Conservation (phyloP, 2,113 vertebrate species). For the Callocephalon fimbriatum region DNA sequence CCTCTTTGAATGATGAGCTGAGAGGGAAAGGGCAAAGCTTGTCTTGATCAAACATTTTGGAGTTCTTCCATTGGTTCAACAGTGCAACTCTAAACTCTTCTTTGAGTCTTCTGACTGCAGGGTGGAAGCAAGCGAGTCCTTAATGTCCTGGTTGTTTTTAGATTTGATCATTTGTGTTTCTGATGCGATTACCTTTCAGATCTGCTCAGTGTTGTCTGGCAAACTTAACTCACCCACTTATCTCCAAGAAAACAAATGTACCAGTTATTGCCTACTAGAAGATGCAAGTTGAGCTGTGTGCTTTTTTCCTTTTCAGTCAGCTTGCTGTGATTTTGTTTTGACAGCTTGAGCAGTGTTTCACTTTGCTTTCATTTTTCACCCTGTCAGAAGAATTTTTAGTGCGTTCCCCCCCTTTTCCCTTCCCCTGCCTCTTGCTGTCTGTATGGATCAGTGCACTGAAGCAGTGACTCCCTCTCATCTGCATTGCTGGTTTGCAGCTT, state of each 20-base stretch:
- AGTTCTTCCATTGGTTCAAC: neutral
- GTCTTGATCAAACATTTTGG: neutral
- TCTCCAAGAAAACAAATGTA: slow-evolving; percentile 12
- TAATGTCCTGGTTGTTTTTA: neutral
- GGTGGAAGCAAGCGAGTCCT: neutral
- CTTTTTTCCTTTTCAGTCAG: neutral
- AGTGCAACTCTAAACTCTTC: neutral
- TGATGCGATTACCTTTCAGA: slow-evolving; percentile 14
- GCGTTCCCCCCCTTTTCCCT: neutral
- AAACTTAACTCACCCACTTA: neutral
- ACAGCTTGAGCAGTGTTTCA: slow-evolving; percentile 60
- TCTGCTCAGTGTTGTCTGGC: neutral
- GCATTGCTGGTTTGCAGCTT: neutral
- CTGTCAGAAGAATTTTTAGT: slow-evolving; percentile 57
- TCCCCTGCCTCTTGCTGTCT: slow-evolving; percentile 4
- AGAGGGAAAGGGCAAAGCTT: neutral
- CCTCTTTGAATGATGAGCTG: neutral
- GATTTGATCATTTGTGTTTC: neutral
- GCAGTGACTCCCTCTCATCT: neutral
- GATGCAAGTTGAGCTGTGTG: neutral
- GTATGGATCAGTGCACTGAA: neutral
- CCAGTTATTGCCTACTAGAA: neutral
- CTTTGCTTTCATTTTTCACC: slow-evolving; percentile 68
- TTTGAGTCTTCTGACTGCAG: neutral
- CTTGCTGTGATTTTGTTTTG: slow-evolving; percentile 62